Conservation (phyloP, 1,140 invertebrate species). For the Sarcophaga peregrina region DNA sequence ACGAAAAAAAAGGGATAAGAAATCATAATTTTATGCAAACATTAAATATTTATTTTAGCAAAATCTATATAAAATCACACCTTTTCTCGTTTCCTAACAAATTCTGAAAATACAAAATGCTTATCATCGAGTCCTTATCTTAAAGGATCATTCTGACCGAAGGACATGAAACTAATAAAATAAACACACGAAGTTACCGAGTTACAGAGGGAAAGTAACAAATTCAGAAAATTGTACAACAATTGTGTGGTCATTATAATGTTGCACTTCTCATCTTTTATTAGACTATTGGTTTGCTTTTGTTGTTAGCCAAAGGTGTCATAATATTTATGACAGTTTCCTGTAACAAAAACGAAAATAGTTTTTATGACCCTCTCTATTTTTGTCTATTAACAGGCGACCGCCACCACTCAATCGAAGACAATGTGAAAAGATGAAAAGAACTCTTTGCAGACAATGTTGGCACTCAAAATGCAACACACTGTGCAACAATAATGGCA, state of each 20-base stretch:
- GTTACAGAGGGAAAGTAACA: neutral
- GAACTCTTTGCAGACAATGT: neutral
- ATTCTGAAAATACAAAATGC: neutral
- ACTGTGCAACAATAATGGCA: neutral
- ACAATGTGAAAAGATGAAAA: neutral
- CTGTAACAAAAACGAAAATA: conserved; percentile 1
- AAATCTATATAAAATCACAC: conserved; percentile 33
- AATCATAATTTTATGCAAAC: conserved; percentile 40
- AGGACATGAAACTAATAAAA: conserved; percentile 3
- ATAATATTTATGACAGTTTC: conserved; percentile 48
- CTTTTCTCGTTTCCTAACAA: neutral
- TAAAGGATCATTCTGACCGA: neutral
- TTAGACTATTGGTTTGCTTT: neutral
- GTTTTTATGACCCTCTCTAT: neutral
- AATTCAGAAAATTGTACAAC: neutral
- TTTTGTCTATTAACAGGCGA: neutral
- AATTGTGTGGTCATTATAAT: conserved; percentile 21
- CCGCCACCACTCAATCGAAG: neutral
- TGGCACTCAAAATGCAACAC: neutral
- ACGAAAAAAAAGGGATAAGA: neutral
- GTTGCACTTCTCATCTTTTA: too few species aligned
- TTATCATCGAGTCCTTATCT: conserved; percentile 12
- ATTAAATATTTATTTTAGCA: conserved; percentile 34
- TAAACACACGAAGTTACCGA: neutral
- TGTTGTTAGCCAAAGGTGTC: conserved; percentile 37